phyloP scores from a whole-genome alignment of 2,797 vertebrate genomes.

The Sebastes minor region DNA sequence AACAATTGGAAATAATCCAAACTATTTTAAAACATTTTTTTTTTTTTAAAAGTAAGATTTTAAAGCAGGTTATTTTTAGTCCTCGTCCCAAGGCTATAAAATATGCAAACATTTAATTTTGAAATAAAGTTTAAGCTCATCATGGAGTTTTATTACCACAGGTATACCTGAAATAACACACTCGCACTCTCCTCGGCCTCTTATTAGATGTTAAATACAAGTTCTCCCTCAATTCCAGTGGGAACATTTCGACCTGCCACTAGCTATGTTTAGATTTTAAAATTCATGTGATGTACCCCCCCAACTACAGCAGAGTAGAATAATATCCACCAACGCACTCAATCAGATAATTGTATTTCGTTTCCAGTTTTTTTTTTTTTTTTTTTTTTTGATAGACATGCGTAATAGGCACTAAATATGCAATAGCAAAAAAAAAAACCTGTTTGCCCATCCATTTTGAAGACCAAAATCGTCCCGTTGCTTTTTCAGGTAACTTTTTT shows the following conservation, averaged over 20 bases:
- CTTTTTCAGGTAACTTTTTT: slow-evolving; percentile 83
- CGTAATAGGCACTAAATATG: slow-evolving; percentile 82
- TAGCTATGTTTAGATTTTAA: slow-evolving; percentile 71
- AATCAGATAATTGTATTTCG: slow-evolving; percentile 78
- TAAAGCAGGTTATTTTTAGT: slow-evolving; percentile 6
- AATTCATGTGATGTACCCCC: slow-evolving; percentile 63
- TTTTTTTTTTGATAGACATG: slow-evolving; percentile 80
- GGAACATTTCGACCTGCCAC: slow-evolving; percentile 61
- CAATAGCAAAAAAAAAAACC: slow-evolving; percentile 33
- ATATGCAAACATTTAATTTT: slow-evolving; percentile 17
- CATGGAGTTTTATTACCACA: slow-evolving; percentile 16
- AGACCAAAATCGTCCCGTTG: slow-evolving; percentile 75
- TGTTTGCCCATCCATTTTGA: slow-evolving; percentile 65
- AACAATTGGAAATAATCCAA: neutral
- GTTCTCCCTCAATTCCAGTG: slow-evolving; percentile 49
- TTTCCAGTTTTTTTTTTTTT: slow-evolving; percentile 16
- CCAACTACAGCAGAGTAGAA: slow-evolving; percentile 59
- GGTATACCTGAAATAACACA: slow-evolving; percentile 13
- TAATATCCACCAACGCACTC: slow-evolving; percentile 66
- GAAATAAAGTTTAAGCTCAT: slow-evolving; percentile 22
- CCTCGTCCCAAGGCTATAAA: neutral
- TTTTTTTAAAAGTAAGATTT: neutral
- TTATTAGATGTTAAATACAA: slow-evolving; percentile 62
- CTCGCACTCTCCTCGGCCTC: slow-evolving; percentile 17
- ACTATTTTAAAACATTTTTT: neutral